These are phyloP conservation scores for Drosophila antonietae DNA, from an alignment of 2,888 invertebrate species.

Conservation along the genomic window DNA sequence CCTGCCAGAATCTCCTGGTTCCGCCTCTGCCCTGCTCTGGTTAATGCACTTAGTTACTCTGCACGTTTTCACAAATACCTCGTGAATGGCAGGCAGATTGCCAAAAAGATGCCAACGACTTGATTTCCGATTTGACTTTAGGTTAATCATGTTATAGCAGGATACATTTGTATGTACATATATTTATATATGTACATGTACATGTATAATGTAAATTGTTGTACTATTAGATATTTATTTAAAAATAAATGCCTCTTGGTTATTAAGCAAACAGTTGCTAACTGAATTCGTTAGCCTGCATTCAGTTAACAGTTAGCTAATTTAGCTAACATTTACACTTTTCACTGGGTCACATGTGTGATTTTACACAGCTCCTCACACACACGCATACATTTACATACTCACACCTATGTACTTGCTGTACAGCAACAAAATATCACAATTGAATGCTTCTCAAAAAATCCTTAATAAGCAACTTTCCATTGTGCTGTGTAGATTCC, in stretches of 20 bases:
- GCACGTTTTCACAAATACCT: conserved; percentile 25
- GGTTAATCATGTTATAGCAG: conserved; percentile 11
- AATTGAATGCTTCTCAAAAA: not conserved
- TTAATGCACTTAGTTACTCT: conserved; percentile 9
- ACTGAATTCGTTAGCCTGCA: conserved; percentile 21
- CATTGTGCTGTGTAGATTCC: conserved; percentile 18
- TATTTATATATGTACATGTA: not conserved
- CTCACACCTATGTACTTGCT: conserved; percentile 11
- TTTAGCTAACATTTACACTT: conserved; percentile 64
- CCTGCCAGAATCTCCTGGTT: conserved; percentile 35
- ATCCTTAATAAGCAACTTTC: conserved; percentile 7
- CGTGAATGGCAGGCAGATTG: conserved; percentile 23
- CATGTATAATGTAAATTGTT: not conserved
- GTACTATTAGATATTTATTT: not conserved
- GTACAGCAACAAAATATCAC: conserved; percentile 12
- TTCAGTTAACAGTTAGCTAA: conserved; percentile 51
- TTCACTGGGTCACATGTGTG: conserved; percentile 59
- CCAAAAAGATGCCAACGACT: conserved; percentile 30
- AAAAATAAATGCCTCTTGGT: not conserved
- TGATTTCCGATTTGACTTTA: conserved; percentile 38
- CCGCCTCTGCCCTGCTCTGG: conserved; percentile 3
- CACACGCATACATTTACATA: conserved; percentile 3
- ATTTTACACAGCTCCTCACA: conserved; percentile 45
- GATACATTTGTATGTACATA: not conserved
- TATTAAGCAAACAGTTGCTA: conserved; percentile 11